Evolutionary conservation across 2,797 vertebrate genomes (phyloP), one percentile per base, ranked within the genome.

Genomic region (Strix occidentalis): DNA sequence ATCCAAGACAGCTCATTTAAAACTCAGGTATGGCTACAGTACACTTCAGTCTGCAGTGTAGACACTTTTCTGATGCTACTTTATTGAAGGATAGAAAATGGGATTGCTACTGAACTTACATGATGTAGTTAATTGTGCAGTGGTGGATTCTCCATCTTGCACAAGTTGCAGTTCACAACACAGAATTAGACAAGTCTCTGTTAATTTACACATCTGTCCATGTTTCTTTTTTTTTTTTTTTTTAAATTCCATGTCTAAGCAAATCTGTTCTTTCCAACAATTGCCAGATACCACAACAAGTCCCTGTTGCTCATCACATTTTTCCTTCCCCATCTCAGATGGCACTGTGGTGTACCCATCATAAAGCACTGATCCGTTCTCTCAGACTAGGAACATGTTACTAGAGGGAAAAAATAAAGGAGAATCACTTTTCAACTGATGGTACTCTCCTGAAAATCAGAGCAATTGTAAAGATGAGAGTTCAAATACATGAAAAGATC

Each of bases 1-100:
- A 61, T 78, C 57, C 65, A 75, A 71, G 85, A n/a, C 37, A 91
- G 45, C 37, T 93, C 72, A 78, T 91, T 93, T 91, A 93, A 91
- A 95, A 84, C 41, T 35, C 57, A 65, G 23, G 6, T 86, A 57
- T 88, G 65, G 29, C 79, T 81, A 18, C 65, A 69, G 50, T 17
- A 75, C 37, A 8, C 60, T 66, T 64, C 45, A 91, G 31, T 57
- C 26, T 90, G 53, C 91, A 88, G 35, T 35, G 45, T 19, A 71
- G 69, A 88, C 72, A 58, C 56, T 85, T 90, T 85, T 50, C 50
- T 90, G 85, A 50, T 88, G 53, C 35, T 86, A 61, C 56, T 71
- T 75, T 81, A 91, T 78, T 65, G 72, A 91, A 90, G 37, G 53
- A 69, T 21, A 75, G 50, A 75, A 91, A 86, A 78, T 39, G 13